These are phyloP conservation scores for Drosophila grimshawi DNA, from an alignment of 1,140 invertebrate species.

Conservation along the genomic window DNA sequence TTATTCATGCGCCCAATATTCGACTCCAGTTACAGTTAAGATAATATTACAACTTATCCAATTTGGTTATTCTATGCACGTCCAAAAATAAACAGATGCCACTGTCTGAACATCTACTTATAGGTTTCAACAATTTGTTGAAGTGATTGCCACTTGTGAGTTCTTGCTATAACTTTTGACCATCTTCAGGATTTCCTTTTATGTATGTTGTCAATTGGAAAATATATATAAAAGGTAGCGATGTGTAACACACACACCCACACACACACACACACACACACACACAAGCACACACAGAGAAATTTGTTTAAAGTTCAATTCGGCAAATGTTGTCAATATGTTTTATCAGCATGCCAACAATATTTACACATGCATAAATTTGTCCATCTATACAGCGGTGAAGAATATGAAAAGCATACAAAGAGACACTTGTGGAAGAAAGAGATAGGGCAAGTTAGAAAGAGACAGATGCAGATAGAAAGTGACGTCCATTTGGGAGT, in stretches of 20 bases:
- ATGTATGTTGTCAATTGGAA: conserved; percentile 6
- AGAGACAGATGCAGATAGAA: conserved; percentile 11
- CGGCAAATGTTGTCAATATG: conserved; percentile 79
- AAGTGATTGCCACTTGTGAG: conserved; percentile 43
- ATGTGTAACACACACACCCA: conserved; percentile 5
- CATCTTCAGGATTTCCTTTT: conserved; percentile 14
- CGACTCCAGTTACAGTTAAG: neutral
- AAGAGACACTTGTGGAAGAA: neutral
- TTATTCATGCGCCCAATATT: conserved; percentile 2
- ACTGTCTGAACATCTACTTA: neutral
- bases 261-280: too few species aligned
- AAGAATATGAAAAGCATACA: neutral
- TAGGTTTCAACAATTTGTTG: neutral
- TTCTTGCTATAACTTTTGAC: conserved; percentile 29
- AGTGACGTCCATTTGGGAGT: conserved; percentile 66
- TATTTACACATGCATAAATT: conserved; percentile 82
- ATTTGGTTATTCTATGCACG: neutral
- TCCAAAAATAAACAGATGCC: conserved; percentile 8
- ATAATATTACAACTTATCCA: neutral
- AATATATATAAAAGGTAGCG: conserved; percentile 9
- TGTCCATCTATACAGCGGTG: conserved; percentile 39
- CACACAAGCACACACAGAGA: conserved; percentile 16
- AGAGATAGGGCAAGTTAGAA: neutral
- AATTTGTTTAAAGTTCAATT: conserved; percentile 75
- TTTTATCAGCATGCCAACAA: conserved; percentile 78